Conservation (phyloP, 2,888 invertebrate genomes). For the Tetranychus piercei region DNA sequence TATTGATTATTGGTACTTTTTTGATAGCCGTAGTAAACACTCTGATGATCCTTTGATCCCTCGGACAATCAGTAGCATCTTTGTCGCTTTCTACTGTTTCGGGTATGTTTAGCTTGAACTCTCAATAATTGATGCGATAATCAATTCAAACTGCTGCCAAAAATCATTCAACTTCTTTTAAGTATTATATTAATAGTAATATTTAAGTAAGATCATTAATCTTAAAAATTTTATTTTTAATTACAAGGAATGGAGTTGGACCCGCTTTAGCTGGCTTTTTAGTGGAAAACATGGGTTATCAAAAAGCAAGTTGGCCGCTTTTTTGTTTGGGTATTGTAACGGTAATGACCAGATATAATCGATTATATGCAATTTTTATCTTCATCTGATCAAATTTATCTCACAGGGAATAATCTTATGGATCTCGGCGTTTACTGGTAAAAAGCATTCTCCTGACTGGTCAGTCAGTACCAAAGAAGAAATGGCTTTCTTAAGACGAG, state of each 20-base stretch:
- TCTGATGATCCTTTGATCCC: neutral
- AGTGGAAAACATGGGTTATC: conserved; percentile 48
- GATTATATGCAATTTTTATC: neutral
- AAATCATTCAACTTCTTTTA: no score
- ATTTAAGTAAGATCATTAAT: no score
- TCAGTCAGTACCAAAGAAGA: neutral
- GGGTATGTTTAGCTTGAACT: neutral
- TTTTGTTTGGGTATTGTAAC: conserved; percentile 20
- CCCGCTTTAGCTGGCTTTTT: conserved; percentile 56
- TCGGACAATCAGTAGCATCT: neutral
- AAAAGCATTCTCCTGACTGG: neutral
- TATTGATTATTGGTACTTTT: no score
- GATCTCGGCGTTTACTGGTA: neutral
- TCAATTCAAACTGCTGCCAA: no score
- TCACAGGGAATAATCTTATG: neutral
- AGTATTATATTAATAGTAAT: no score
- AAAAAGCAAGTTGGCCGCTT: conserved; percentile 20
- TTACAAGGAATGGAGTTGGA: conserved; percentile 35
- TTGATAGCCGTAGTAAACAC: neutral
- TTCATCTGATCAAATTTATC: neutral
- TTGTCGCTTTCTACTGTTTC: neutral
- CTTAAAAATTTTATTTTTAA: neutral
- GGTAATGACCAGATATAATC: conserved; percentile 5
- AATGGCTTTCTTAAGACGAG: neutral
- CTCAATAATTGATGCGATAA: neutral